Base-by-base conservation (phyloP, 2,888 invertebrate species). In the Trissonchulus latispiculum region DNA sequence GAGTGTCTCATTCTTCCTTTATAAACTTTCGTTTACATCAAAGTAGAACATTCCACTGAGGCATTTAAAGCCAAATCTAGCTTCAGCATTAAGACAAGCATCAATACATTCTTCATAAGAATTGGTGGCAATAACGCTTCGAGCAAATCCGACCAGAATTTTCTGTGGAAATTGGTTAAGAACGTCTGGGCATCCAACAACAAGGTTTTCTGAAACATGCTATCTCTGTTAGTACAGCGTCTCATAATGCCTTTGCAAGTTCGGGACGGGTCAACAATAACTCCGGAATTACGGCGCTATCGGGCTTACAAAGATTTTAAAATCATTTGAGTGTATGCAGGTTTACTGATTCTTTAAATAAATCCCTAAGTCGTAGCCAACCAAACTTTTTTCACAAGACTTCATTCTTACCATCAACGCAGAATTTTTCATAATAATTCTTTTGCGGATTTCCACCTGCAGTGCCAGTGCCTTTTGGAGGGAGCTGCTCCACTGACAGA, bases 101-200 rank as follows among this genome's bases (percentile, higher is more conserved):
- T 81, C 79, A 70, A 82, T 80, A 75, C 82, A 82, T 59, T 81
- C 78, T 70, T 81, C 81, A 70, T 81, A 78, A 0, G 76, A 76
- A 28, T 79, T 74, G 8, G 81, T 78, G 71, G 82, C 81, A 3
- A 79, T 78, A 31, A 82, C 82, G 1, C 80, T 80, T 71, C 82
- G 82, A 0, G 82, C 82, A 70, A 81, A 82, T 1, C 82, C 82
- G n/a, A 82, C 82, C 0, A 82, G 77, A 61, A 82, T 82, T 80
- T 80, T 81, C 72, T 82, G 82, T 3, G 82, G 81, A 48, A 77
- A 77, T 0, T 81, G 78, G 33, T 76, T 75, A 75, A 80, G 81
- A 1, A 79, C 76, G 8, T 75, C 71, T 18, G 77, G 76, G 68
- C 81, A 81, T 18, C 36, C 31, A 23, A 15, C 31, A 18, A 64